Evolutionary conservation across 1,140 invertebrate genomes (phyloP).

Genomic region (Monochamus saltuarius): DNA sequence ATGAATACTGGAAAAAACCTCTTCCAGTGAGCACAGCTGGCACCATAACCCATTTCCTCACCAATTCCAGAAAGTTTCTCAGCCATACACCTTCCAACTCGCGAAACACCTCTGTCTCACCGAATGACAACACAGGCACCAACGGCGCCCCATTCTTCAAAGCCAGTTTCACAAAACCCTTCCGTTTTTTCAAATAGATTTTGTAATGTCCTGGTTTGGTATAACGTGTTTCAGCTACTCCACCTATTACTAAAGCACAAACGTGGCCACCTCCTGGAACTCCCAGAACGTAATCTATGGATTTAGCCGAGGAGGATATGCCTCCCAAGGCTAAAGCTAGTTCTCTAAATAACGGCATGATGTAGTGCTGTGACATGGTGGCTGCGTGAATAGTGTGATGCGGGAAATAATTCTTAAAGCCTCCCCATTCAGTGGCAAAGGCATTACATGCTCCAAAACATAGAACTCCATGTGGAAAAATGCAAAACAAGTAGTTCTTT

Average conservation of each 20-base stretch:
- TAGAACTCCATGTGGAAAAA: constrained; percentile 88
- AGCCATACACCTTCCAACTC: constrained; percentile 73
- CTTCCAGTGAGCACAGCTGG: constrained; percentile 79
- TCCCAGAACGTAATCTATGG: constrained; percentile 55
- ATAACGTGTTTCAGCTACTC: constrained; percentile 76
- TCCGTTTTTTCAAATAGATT: constrained; percentile 67
- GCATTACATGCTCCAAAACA: constrained; percentile 73
- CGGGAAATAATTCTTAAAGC: constrained; percentile 75
- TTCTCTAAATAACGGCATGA: constrained; percentile 81
- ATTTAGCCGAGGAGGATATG: constrained; percentile 60
- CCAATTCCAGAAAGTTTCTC: constrained; percentile 66
- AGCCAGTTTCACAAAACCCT: constrained; percentile 81
- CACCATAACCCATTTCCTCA: constrained; percentile 71
- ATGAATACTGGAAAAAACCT: constrained; percentile 86
- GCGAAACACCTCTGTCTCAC: constrained; percentile 85
- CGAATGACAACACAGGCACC: constrained; percentile 89
- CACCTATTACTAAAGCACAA: constrained; percentile 74
- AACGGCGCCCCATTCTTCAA: constrained; percentile 74
- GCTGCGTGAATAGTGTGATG: constrained; percentile 71
- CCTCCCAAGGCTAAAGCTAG: constrained; percentile 60
- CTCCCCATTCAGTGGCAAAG: constrained; percentile 66
- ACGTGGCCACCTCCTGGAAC: constrained; percentile 60
- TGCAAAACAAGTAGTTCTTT: constrained; percentile 83
- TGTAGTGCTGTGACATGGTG: constrained; percentile 80
- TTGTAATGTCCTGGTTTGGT: constrained; percentile 70